phyloP scores from a whole-genome alignment of 1,140 invertebrate genomes.

The Apis cerana region DNA sequence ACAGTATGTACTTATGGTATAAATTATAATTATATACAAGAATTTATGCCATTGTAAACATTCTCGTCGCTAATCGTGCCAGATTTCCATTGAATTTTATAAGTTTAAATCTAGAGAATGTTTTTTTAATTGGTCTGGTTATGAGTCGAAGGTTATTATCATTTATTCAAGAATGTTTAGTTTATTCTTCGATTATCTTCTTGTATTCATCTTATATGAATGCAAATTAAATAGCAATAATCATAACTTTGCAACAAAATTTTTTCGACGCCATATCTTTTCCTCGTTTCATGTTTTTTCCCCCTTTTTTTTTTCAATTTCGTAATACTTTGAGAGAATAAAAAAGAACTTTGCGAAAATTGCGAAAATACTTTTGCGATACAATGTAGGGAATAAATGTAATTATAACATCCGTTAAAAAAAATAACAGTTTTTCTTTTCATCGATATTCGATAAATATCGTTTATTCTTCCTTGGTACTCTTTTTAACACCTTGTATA shows the following conservation, averaged over 20 bases:
- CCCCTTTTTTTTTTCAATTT: not conserved
- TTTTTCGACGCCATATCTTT: too few species aligned
- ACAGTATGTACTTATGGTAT: not conserved
- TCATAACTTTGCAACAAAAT: not conserved
- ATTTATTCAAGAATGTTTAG: constrained; percentile 30
- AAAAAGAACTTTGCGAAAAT: too few species aligned
- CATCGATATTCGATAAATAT: too few species aligned
- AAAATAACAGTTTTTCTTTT: too few species aligned
- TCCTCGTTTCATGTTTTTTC: not conserved
- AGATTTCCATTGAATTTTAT: constrained; percentile 8
- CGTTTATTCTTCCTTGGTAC: too few species aligned
- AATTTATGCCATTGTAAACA: not conserved
- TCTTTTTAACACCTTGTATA: too few species aligned
- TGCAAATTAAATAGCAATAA: not conserved
- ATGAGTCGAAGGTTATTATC: constrained; percentile 32
- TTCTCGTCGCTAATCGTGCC: not conserved
- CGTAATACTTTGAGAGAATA: too few species aligned
- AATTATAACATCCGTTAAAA: too few species aligned
- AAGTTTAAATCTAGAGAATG: constrained; percentile 1
- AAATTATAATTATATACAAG: not conserved
- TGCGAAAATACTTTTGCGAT: too few species aligned
- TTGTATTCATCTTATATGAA: not conserved
- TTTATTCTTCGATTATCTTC: not conserved
- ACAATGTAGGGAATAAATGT: too few species aligned
- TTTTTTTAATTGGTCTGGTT: constrained; percentile 56